Percentiles rank a stretch among this genome's conserved stretches.
phyloP scores from a whole-genome alignment of 2,113 vertebrate species.

The Copsychus sechellarum region DNA sequence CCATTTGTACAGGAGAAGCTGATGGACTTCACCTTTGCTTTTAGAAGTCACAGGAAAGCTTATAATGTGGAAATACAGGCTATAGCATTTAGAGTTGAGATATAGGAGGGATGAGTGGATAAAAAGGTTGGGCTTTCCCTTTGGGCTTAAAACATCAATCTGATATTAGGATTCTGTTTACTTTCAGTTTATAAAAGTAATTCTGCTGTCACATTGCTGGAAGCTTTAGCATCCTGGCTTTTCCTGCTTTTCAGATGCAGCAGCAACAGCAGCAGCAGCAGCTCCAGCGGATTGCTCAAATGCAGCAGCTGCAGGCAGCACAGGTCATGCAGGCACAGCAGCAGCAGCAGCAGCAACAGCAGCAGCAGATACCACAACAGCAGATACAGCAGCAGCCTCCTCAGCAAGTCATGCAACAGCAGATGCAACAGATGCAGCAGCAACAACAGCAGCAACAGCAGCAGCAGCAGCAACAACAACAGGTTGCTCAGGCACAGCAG shows the following conservation, averaged over 20 bases:
- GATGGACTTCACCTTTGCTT: background rate
- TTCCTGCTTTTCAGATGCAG: conserved; percentile 60
- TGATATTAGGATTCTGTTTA: background rate
- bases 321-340: conserved; percentile 74
- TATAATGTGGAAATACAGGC: background rate
- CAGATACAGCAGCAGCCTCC: conserved; percentile 77
- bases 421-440: conserved; percentile 80
- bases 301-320: conserved; percentile 77
- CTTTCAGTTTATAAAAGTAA: background rate
- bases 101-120: background rate
- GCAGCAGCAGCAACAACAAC: conserved; percentile 75
- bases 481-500: conserved; percentile 77
- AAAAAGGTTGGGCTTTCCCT: background rate
- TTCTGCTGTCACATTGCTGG: background rate
- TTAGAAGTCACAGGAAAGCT: background rate
- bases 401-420: conserved; percentile 76
- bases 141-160: background rate
- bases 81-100: background rate
- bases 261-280: conserved; percentile 78
- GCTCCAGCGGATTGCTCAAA: conserved; percentile 77
- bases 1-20: background rate
- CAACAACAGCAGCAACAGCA: conserved; percentile 74
- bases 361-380: conserved; percentile 72
- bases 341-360: conserved; percentile 75
- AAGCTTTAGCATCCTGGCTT: background rate